Percentiles rank a stretch among this genome's conserved stretches.
Evolutionary conservation across 2,797 vertebrate genomes (phyloP).

Genomic region (Diplodus puntazzo): DNA sequence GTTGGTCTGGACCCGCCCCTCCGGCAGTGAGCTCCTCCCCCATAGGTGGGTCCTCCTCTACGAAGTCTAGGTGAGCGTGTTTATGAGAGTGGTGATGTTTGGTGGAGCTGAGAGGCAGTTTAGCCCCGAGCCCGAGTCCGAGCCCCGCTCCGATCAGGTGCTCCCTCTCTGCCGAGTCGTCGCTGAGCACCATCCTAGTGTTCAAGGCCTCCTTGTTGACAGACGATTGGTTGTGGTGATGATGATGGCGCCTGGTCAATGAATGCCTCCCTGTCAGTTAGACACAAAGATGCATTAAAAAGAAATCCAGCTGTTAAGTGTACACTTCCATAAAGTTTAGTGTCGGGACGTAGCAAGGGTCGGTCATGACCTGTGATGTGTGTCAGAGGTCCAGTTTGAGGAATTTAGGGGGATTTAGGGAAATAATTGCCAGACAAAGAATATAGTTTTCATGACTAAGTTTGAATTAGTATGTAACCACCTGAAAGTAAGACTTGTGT

Average conservation of each 20-base stretch:
- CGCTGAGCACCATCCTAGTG: conserved; percentile 75
- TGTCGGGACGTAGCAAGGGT: background rate
- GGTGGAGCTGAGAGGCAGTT: conserved; percentile 58
- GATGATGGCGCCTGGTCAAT: conserved; percentile 68
- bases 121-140: conserved; percentile 53
- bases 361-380: background rate
- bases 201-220: conserved; percentile 70
- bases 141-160: conserved; percentile 76
- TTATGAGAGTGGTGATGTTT: conserved; percentile 72
- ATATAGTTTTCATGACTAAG: no score
- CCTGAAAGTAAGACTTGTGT: no score
- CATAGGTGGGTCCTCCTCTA: conserved; percentile 68
- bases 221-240: conserved; percentile 77
- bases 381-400: no score
- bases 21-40: conserved; percentile 78
- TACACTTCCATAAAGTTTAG: background rate
- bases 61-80: conserved; percentile 64
- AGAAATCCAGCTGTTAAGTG: background rate
- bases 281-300: conserved; percentile 30
- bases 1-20: conserved; percentile 79
- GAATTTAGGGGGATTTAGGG: no score
- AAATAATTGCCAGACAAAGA: no score
- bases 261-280: conserved; percentile 76
- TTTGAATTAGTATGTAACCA: no score
- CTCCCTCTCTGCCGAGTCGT: conserved; percentile 83